Conservation (phyloP, 1,140 invertebrate species). For the Calliopsis andreniformis region DNA sequence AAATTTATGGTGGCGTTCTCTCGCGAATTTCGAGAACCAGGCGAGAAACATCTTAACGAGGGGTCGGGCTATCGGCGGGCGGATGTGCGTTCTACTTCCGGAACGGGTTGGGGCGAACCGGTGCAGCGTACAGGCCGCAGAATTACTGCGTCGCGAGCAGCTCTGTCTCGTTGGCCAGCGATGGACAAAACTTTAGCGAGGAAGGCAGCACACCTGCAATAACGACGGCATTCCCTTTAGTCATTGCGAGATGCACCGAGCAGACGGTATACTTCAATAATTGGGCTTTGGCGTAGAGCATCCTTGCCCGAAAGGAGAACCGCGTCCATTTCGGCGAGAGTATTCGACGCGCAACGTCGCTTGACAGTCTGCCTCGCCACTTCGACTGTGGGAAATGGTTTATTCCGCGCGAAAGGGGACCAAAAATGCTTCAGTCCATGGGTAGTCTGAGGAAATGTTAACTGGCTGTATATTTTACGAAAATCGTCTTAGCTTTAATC, state of each 20-base stretch:
- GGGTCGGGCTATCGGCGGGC: slow-evolving; percentile 70
- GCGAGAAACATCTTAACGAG: slow-evolving; percentile 73
- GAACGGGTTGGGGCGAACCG: slow-evolving; percentile 53
- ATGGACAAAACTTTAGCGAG: slow-evolving; percentile 57
- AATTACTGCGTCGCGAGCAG: slow-evolving; percentile 45
- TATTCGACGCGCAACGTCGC: neutral
- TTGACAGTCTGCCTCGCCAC: neutral
- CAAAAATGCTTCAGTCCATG: neutral
- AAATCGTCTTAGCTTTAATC: too few relatives aligned
- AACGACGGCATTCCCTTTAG: slow-evolving; percentile 57
- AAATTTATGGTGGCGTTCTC: slow-evolving; percentile 67
- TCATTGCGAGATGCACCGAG: slow-evolving; percentile 23
- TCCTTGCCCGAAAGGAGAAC: neutral
- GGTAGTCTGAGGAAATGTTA: neutral
- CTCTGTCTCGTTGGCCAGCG: neutral
- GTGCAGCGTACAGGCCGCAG: slow-evolving; percentile 34
- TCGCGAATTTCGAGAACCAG: slow-evolving; percentile 60
- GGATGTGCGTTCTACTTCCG: slow-evolving; percentile 68
- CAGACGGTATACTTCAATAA: slow-evolving; percentile 47
- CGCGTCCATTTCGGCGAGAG: neutral
- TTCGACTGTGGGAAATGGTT: neutral
- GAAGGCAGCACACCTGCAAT: slow-evolving; percentile 57
- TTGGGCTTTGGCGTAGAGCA: slow-evolving; percentile 32
- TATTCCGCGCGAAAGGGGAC: slow-evolving; percentile 2
- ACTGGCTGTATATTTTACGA: too few relatives aligned